Base-by-base conservation (phyloP, 2,113 vertebrate genomes). In the Phainopepla nitens region DNA sequence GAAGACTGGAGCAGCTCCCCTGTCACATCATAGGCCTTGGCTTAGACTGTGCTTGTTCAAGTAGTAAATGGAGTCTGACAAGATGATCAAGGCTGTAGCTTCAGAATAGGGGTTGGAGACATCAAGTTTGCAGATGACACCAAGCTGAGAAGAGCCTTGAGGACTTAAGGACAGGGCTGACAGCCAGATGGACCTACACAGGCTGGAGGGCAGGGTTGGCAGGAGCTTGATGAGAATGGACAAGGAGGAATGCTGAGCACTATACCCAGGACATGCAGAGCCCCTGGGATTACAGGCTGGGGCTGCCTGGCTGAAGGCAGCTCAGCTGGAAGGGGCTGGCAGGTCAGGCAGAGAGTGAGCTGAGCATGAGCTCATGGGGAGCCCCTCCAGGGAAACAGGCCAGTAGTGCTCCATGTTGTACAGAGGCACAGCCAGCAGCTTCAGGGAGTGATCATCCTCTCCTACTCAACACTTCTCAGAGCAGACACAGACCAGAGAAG, bases 401-500 rank as follows among this genome's bases (percentile, higher is more conserved):
- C 35, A 76, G 15, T 0, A 0, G 5, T 14, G 20, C 14, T 49
- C 14, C 44, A 3, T 8, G 1, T 35, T 41, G 19, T n/a, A 62
- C 0, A 68, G 36, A 28, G 13, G n/a, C 15, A 39, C 23, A 36
- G 39, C 12, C 73, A 47, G 15, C 8, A 64, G 18, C 31, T 70
- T 69, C 39, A 49, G 14, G 20, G 10, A 44, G 17, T 44, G n/a
- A 70, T 28, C 54, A 70, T 33, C 6, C 11, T 20, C 17, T 58
- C 35, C 61, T 31, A 3, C 27, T 44, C 56, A 53, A 31, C 27
- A 16, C 27, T 62, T 16, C 12, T 12, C 70, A 51, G 10, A 35
- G 21, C 12, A 61, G 42, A 35, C 39, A 69, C 14, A 44, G 22
- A 7, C 65, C 60, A 64, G 9, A 77, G 49, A 88, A 77, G 21